Evolutionary conservation across 2,888 invertebrate species (phyloP), one percentile per base, ranked within the genome.

Genomic region (Aplocera efformata): DNA sequence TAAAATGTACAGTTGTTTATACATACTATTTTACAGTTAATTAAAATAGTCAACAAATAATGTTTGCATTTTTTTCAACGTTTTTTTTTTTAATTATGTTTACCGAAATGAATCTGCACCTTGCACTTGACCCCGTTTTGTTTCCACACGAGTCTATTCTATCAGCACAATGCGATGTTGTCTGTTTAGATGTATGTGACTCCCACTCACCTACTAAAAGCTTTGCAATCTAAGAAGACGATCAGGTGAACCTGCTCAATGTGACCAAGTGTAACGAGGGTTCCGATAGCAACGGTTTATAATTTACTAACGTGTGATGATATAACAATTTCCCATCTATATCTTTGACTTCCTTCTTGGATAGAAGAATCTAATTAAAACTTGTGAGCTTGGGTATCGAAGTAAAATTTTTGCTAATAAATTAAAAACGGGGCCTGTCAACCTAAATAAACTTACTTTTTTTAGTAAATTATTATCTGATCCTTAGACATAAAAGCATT

Each of bases 1-100:
- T 74, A 64, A 68, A 77, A 73, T 80, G 77, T 80, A 80, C 80
- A 80, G 80, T 72, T 61, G 72, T 80, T 79, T 79, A 79, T 79
- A 79, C 72, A 77, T 67, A 59, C 59, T 56, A 67, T 76, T 79
- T 79, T 81, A 79, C 76, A 75, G 74, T 45, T 69, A 69, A 81
- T 82, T 81, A 82, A 82, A 80, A 79, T 75, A 78, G 78, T 81
- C 78, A 71, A 79, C 67, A 79, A 72, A 61, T 64, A 63, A 65
- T 64, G 64, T 65, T 67, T 67, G 55, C 60, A 67, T 64, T 77
- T 77, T 70, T 71, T 76, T 72, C 52, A 67, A 55, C 26, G 4
- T 38, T 8, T 30, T 32, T 25, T 36, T 31, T 37, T 28, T 42
- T 34, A 39, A 30, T 33, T 42, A 10, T 39, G 31, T 41, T 26